These are phyloP conservation scores for Cataglyphis albicans DNA, from an alignment of 2,888 invertebrate species.

Conservation along the genomic window DNA sequence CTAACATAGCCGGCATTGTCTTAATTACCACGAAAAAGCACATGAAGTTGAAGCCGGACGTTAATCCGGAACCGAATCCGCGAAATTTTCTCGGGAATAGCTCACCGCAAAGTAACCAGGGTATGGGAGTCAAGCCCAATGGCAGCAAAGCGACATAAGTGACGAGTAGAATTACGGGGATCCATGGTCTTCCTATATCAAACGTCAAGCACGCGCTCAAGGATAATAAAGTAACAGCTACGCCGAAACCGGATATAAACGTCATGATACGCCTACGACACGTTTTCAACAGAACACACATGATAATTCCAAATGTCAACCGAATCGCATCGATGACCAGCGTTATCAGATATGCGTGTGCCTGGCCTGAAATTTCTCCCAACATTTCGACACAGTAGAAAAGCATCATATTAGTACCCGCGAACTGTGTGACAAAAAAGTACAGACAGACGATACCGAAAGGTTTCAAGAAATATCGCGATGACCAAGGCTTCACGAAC, in stretches of 20 bases:
- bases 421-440: constrained; percentile 90
- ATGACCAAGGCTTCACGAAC: constrained; percentile 51
- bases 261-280: constrained; percentile 90
- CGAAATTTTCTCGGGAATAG: constrained; percentile 89
- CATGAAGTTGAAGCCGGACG: constrained; percentile 89
- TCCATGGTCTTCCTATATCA: constrained; percentile 86
- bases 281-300: constrained; percentile 89
- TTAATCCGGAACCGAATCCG: constrained; percentile 90
- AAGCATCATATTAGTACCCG: constrained; percentile 91
- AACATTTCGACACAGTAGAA: constrained; percentile 91
- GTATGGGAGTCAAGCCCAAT: constrained; percentile 89
- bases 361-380: constrained; percentile 88
- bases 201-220: constrained; percentile 87
- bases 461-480: constrained; percentile 87
- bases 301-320: constrained; percentile 88
- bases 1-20: constrained; percentile 89
- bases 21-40: constrained; percentile 90
- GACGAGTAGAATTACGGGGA: constrained; percentile 87
- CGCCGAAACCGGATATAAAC: constrained; percentile 89
- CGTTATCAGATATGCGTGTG: constrained; percentile 90
- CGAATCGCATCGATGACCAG: constrained; percentile 89
- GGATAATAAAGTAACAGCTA: constrained; percentile 88
- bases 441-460: constrained; percentile 89
- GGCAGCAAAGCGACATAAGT: constrained; percentile 88
- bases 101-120: constrained; percentile 92